phyloP scores from a whole-genome alignment of 2,113 vertebrate genomes.

The Strix uralensis region DNA sequence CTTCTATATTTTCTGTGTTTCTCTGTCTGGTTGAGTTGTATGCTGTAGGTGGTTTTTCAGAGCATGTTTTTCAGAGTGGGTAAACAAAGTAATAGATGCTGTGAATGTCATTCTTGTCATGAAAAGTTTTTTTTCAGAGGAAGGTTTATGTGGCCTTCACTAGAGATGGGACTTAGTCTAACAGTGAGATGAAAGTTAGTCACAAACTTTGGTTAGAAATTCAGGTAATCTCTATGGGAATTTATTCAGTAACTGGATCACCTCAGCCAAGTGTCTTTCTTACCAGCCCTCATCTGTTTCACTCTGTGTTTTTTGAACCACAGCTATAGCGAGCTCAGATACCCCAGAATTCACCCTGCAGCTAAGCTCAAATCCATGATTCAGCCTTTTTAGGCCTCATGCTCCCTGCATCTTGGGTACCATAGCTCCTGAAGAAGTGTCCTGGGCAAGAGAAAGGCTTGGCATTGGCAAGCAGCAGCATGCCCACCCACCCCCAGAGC shows the following conservation, averaged over 20 bases:
- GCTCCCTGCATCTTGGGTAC: background rate
- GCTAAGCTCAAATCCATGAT: background rate
- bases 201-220: background rate
- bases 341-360: background rate
- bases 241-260: background rate
- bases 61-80: background rate
- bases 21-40: background rate
- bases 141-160: background rate
- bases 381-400: background rate
- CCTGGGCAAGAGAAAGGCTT: background rate
- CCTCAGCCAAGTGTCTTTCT: background rate
- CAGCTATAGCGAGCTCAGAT: background rate
- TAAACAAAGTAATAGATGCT: background rate
- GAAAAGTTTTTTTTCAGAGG: background rate
- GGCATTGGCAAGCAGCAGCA: background rate
- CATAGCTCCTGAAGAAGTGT: background rate
- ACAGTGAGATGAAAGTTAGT: background rate
- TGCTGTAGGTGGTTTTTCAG: background rate
- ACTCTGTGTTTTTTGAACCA: background rate
- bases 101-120: background rate
- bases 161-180: background rate
- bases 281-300: background rate
- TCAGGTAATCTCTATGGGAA: background rate
- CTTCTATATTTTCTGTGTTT: background rate
- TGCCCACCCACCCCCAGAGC: no score